A percentile compares a stretch with the other conserved stretches of the same genome.
Evolutionary conservation across 2,797 vertebrate genomes (phyloP).

Genomic region (Esox masquinongy): DNA sequence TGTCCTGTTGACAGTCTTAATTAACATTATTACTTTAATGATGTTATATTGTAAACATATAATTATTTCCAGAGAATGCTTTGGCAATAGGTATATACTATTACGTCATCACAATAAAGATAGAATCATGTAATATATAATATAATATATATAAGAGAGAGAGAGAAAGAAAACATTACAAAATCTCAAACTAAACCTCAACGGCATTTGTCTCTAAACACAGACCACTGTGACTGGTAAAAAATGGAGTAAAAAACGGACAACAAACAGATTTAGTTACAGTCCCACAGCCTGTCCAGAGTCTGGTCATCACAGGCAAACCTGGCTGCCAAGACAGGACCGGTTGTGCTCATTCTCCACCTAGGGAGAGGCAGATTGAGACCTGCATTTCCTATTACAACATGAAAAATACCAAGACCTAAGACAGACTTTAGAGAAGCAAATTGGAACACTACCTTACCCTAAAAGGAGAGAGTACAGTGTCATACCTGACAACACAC

Average conservation of each 20-base stretch:
- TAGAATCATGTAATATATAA: too few relatives aligned
- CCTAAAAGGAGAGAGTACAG: not conserved
- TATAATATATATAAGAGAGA: not conserved
- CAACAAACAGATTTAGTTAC: not conserved
- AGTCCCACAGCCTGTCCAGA: not conserved
- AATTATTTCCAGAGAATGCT: too few relatives aligned
- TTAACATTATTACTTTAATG: too few relatives aligned
- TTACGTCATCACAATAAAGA: too few relatives aligned
- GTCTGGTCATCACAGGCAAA: not conserved
- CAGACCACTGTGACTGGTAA: not conserved
- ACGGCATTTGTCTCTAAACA: not conserved
- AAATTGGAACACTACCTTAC: not conserved
- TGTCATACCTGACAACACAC: too few relatives aligned
- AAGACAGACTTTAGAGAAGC: not conserved
- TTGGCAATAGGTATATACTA: too few relatives aligned
- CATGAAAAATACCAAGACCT: not conserved
- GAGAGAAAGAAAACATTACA: not conserved
- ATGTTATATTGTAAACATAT: too few relatives aligned
- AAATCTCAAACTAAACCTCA: not conserved
- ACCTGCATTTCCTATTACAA: not conserved
- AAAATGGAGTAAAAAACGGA: not conserved
- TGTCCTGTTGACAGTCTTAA: too few relatives aligned
- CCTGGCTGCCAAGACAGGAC: not conserved
- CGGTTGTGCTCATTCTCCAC: not conserved
- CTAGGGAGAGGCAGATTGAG: not conserved